These are phyloP conservation scores for Dasyprocta punctata DNA, from an alignment of 2,113 vertebrate genomes.

Conservation along the genomic window DNA sequence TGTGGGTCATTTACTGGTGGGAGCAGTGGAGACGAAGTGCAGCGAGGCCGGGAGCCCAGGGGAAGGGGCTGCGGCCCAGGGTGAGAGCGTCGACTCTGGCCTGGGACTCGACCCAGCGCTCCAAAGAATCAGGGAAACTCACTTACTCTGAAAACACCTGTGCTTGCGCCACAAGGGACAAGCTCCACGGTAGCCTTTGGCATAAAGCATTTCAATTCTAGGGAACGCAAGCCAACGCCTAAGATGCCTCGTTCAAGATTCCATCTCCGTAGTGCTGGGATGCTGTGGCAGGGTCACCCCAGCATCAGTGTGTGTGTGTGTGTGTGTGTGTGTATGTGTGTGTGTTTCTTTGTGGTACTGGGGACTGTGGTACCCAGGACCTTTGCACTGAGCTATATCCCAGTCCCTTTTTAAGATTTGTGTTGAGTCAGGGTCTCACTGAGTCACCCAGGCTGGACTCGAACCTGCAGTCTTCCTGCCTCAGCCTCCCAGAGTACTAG, in stretches of 20 bases:
- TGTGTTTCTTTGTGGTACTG: neutral
- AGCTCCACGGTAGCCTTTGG: neutral
- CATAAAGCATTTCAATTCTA: neutral
- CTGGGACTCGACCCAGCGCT: neutral
- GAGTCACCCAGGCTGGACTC: neutral
- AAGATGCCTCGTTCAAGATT: neutral
- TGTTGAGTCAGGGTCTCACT: neutral
- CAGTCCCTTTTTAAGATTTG: neutral
- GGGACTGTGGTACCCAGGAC: neutral
- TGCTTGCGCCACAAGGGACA: neutral
- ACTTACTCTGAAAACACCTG: neutral
- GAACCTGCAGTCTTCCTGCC: neutral
- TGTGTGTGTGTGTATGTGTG: neutral
- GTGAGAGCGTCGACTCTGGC: neutral
- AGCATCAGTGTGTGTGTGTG: neutral
- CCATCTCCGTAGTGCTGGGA: neutral
- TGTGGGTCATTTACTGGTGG: rapidly evolving
- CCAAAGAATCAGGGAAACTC: neutral
- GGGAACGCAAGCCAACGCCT: neutral
- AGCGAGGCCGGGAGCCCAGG: rapidly evolving
- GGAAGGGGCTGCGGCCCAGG: rapidly evolving
- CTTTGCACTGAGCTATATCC: neutral
- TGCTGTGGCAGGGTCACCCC: neutral
- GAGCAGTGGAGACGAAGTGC: neutral
- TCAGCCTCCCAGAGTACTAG: neutral